A percentile compares a stretch with the other conserved stretches of the same genome.
Conservation (phyloP, 2,113 vertebrate genomes). For the Edolisoma coerulescens region DNA sequence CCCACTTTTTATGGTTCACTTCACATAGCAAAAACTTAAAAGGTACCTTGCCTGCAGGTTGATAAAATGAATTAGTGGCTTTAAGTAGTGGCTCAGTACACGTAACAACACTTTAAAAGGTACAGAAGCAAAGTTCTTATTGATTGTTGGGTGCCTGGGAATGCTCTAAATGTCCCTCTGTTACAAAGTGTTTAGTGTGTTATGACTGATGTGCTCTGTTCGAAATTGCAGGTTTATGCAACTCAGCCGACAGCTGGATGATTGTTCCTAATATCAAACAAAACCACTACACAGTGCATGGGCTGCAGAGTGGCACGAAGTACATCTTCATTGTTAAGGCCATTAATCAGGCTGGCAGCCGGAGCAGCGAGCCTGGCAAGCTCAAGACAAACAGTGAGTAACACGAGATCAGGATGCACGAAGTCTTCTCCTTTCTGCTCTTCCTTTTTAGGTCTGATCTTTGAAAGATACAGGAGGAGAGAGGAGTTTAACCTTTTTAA, state of each 20-base stretch:
- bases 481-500: neutral
- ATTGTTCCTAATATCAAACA: conserved; percentile 99
- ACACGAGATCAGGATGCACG: fast-evolving
- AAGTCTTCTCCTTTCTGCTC: neutral
- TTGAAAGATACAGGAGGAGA: neutral
- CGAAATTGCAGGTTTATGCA: conserved; percentile 89
- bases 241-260: conserved; percentile 99
- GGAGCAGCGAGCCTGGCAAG: conserved; percentile 92
- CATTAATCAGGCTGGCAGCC: conserved; percentile 96
- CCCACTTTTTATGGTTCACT: conserved; percentile 3
- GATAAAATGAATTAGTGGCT: neutral
- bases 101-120: neutral
- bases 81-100: neutral
- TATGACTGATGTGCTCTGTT: conserved; percentile 29
- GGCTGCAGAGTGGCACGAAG: conserved; percentile 94
- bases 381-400: conserved; percentile 97
- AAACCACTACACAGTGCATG: conserved; percentile 97
- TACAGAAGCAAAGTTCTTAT: neutral
- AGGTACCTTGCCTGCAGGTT: neutral
- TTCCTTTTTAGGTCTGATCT: neutral
- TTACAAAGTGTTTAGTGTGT: neutral
- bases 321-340: conserved; percentile 98
- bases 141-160: neutral
- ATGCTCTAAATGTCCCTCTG: neutral
- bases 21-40: neutral